phyloP scores from a whole-genome alignment of 2,797 vertebrate genomes.

The Poeciliopsis infans region DNA sequence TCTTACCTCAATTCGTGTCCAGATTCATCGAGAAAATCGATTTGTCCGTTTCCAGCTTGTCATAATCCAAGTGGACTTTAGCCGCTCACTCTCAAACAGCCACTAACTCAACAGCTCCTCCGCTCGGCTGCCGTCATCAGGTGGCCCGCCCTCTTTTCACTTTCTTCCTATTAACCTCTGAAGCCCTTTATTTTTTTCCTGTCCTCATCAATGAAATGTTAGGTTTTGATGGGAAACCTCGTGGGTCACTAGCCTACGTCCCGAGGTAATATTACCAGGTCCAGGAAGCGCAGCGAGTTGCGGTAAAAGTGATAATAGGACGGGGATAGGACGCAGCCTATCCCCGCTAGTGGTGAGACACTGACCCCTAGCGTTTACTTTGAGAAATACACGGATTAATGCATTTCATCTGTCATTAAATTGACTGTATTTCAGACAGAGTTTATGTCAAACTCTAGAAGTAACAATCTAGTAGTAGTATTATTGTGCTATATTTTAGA shows the following conservation, averaged over 20 bases:
- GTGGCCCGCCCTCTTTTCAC: slow-evolving; percentile 56
- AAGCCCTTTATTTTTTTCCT: not conserved
- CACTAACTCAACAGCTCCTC: slow-evolving; percentile 29
- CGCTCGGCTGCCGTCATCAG: slow-evolving; percentile 53
- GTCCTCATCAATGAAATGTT: not conserved
- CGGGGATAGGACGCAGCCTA: slow-evolving; percentile 38
- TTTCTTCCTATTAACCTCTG: not conserved
- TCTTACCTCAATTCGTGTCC: slow-evolving; percentile 54
- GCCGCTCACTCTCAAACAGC: slow-evolving; percentile 14
- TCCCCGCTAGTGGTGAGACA: slow-evolving; percentile 14
- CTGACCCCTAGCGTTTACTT: slow-evolving; percentile 44
- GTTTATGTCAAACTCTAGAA: not conserved
- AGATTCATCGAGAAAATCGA: slow-evolving; percentile 22
- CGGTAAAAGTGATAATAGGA: slow-evolving; percentile 16
- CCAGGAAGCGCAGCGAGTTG: not conserved
- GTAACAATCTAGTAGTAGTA: not conserved
- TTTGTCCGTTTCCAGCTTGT: slow-evolving; percentile 22
- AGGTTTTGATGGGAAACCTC: not conserved
- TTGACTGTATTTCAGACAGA: too few species aligned
- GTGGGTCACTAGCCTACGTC: not conserved
- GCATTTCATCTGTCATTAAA: too few species aligned
- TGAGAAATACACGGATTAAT: not conserved
- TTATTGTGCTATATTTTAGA: not conserved
- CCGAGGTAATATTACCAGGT: not conserved
- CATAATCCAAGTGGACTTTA: slow-evolving; percentile 65